Conservation (phyloP, 92 coral and sea anemone genomes). For the Porites evermanni region DNA sequence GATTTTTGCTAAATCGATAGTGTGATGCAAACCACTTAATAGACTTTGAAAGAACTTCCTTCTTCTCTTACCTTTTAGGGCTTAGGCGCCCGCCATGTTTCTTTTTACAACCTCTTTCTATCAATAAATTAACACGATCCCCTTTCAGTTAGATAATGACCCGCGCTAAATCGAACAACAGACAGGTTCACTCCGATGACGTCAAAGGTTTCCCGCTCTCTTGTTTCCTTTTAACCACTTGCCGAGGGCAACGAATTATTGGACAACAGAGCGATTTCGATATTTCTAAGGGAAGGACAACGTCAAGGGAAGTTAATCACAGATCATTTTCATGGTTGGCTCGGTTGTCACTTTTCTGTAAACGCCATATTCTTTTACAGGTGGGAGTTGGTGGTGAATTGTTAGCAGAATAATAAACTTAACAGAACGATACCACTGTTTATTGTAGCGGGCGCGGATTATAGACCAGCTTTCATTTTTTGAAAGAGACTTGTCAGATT, state of each 20-base stretch:
- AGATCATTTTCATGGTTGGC: slow-evolving; percentile 17
- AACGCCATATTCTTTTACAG: not conserved
- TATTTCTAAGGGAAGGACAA: not conserved
- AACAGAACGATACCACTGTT: not conserved
- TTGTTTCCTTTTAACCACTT: not conserved
- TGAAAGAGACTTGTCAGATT: too few relatives aligned
- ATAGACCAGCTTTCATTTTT: too few relatives aligned
- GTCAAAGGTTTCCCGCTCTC: slow-evolving; percentile 7
- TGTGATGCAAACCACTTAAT: not conserved
- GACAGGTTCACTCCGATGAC: slow-evolving; percentile 43
- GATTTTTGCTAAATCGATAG: too few relatives aligned
- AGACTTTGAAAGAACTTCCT: not conserved
- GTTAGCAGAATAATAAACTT: not conserved
- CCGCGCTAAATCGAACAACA: slow-evolving; percentile 56
- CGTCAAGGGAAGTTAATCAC: not conserved
- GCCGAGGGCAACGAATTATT: not conserved
- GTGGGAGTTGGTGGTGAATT: slow-evolving; percentile 48
- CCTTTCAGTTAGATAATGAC: slow-evolving; percentile 47
- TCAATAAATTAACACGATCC: slow-evolving; percentile 74
- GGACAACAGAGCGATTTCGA: not conserved
- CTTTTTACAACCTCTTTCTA: slow-evolving; percentile 60
- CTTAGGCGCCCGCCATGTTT: slow-evolving; percentile 77
- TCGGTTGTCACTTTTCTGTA: not conserved
- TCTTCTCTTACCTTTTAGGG: slow-evolving; percentile 52
- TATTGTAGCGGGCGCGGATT: not conserved